Conservation (phyloP, 2,888 invertebrate genomes). For the Copidosoma aretas region DNA sequence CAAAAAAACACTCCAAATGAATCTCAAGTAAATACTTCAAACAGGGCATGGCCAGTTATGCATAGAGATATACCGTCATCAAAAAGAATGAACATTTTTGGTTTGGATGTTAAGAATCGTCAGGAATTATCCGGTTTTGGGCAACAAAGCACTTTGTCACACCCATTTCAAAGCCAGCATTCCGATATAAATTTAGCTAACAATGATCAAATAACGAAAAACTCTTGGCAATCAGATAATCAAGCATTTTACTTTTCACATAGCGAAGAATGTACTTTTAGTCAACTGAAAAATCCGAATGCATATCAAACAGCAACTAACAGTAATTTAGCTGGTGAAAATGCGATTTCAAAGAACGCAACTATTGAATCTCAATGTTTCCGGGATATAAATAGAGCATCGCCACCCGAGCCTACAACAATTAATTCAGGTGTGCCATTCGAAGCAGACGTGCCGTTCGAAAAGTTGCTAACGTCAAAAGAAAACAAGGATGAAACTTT, state of each 20-base stretch:
- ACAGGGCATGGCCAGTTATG: constrained; percentile 26
- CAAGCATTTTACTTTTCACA: constrained; percentile 24
- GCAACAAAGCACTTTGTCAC: constrained; percentile 26
- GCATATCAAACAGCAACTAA: not conserved
- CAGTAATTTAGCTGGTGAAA: not conserved
- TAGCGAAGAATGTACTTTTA: constrained; percentile 12
- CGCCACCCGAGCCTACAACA: constrained; percentile 22
- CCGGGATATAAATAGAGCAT: constrained; percentile 1
- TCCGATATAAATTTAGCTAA: constrained; percentile 22
- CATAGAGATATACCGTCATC: constrained; percentile 13
- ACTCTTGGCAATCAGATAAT: constrained; percentile 35
- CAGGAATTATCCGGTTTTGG: constrained; percentile 28
- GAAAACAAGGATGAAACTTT: constrained; percentile 7
- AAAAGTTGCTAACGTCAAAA: not conserved
- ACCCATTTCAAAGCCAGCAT: constrained; percentile 38
- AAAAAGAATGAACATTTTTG: constrained; percentile 25
- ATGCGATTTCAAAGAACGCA: not conserved
- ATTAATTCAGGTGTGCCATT: constrained; percentile 7
- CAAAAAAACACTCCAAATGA: constrained; percentile 12
- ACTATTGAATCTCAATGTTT: constrained; percentile 2
- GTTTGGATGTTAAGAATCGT: constrained; percentile 6
- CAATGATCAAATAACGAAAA: constrained; percentile 33
- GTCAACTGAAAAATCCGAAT: not conserved
- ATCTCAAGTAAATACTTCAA: constrained; percentile 11
- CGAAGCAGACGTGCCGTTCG: not conserved